Conservation (phyloP, 2,888 invertebrate genomes). For the Xestia xanthographa region DNA sequence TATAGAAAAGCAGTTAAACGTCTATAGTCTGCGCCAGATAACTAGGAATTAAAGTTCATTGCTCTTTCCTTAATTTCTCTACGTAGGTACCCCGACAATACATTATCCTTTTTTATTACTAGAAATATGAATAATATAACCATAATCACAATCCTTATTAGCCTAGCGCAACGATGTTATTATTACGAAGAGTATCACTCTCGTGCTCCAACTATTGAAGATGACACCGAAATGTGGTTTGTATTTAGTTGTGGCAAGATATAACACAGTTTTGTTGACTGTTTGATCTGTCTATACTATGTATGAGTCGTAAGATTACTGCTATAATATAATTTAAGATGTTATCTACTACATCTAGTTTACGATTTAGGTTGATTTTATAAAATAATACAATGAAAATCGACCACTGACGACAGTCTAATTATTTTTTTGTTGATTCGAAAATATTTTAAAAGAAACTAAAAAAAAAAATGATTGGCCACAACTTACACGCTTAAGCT, state of each 20-base stretch:
- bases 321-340: not conserved
- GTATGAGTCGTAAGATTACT: not conserved
- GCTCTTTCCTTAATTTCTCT: too few relatives aligned
- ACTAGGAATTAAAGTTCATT: too few relatives aligned
- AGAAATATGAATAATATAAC: too few relatives aligned
- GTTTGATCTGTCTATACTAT: not conserved
- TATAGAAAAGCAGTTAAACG: too few relatives aligned
- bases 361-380: not conserved
- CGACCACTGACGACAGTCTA: not conserved
- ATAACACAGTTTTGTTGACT: not conserved
- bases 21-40: too few relatives aligned
- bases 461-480: not conserved
- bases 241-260: not conserved
- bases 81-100: too few relatives aligned
- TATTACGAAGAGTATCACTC: slow-evolving; percentile 33
- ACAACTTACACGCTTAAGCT: not conserved
- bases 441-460: not conserved
- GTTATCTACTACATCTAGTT: not conserved
- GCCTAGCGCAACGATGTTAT: slow-evolving; percentile 27
- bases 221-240: slow-evolving; percentile 16
- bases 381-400: not conserved
- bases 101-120: too few relatives aligned
- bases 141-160: too few relatives aligned
- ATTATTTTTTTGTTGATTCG: not conserved
- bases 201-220: slow-evolving; percentile 6